Conservation (phyloP, 2,888 invertebrate genomes). For the Oscheius sp. region DNA sequence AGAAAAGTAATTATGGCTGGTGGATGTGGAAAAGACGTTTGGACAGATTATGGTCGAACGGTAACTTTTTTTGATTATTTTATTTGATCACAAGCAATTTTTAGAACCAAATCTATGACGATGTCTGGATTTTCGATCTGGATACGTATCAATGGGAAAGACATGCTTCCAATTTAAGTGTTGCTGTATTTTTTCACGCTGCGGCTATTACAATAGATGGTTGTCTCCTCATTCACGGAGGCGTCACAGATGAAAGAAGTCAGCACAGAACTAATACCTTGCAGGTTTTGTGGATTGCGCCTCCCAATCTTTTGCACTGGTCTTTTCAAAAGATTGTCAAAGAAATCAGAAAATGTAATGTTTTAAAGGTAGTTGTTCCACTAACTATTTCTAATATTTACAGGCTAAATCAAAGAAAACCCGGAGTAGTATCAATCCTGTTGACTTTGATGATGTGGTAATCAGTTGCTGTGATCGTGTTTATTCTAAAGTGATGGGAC, state of each 20-base stretch:
- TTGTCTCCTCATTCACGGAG: conserved; percentile 51
- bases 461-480: conserved; percentile 3
- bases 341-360: not conserved
- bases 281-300: conserved; percentile 42
- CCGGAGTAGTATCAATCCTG: not conserved
- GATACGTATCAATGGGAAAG: conserved; percentile 46
- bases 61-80: not conserved
- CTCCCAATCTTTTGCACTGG: conserved; percentile 40
- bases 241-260: conserved; percentile 34
- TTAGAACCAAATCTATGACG: conserved; percentile 27
- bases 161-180: conserved; percentile 27
- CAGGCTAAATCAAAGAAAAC: not conserved
- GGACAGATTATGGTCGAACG: not conserved
- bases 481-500: not conserved
- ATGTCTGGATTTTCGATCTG: conserved; percentile 57
- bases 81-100: not conserved
- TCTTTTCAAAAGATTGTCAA: not conserved
- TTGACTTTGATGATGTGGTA: not conserved
- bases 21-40: conserved; percentile 33
- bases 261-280: conserved; percentile 37
- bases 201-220: conserved; percentile 51
- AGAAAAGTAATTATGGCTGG: conserved; percentile 43
- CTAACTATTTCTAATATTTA: not conserved
- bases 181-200: conserved; percentile 57
- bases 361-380: not conserved